Conservation (phyloP, 2,888 invertebrate genomes). For the Parnassius orleans region DNA sequence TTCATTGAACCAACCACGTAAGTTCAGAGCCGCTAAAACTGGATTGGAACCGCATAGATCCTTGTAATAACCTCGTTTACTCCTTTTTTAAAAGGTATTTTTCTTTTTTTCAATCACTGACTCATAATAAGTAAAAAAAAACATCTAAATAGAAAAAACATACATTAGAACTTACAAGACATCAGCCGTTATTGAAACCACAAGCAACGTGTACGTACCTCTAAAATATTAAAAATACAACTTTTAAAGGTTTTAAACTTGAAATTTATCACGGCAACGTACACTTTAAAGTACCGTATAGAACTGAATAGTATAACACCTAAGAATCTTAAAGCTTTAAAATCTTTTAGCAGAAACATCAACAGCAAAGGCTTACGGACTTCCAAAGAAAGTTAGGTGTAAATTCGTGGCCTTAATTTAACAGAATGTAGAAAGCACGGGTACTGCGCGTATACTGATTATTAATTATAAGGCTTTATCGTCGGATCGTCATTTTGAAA, state of each 20-base stretch:
- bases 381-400: slow-evolving; percentile 42
- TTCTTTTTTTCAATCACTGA: too few relatives aligned
- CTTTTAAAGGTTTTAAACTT: neutral
- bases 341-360: slow-evolving; percentile 32
- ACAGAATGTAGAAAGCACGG: slow-evolving; percentile 27
- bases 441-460: slow-evolving; percentile 23
- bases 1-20: too few relatives aligned
- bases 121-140: too few relatives aligned
- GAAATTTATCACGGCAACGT: neutral
- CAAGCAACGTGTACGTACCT: slow-evolving; percentile 33
- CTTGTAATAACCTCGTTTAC: too few relatives aligned
- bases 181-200: neutral
- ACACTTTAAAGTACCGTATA: slow-evolving; percentile 2
- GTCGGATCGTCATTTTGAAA: too few relatives aligned
- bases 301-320: slow-evolving; percentile 10
- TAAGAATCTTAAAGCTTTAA: slow-evolving; percentile 27
- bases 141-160: too few relatives aligned
- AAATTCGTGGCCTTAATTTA: slow-evolving; percentile 48
- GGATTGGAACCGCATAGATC: too few relatives aligned
- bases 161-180: neutral
- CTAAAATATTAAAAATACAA: slow-evolving; percentile 26
- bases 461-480: too few relatives aligned
- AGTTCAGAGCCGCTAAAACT: too few relatives aligned
- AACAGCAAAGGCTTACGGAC: slow-evolving; percentile 32
- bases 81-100: too few relatives aligned